Evolutionary conservation across 2,888 invertebrate genomes (phyloP).

Genomic region (Alviniconcha strummeri): DNA sequence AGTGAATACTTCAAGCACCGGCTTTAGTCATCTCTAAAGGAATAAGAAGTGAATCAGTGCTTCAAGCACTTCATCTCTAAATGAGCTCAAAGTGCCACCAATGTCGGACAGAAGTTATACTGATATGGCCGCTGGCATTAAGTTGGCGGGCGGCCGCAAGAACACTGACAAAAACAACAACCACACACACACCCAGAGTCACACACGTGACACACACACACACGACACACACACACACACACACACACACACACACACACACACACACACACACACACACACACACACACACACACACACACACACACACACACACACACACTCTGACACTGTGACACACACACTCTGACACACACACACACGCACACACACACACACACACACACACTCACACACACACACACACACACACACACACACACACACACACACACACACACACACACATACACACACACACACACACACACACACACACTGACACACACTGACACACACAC

Average conservation of each 20-base stretch:
- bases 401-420: conserved; percentile 4
- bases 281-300: background rate
- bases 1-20: no score
- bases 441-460: background rate
- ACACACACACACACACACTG: background rate
- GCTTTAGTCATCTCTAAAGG: no score
- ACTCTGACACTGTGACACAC: background rate
- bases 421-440: conserved; percentile 10
- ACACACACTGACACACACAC: background rate
- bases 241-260: conserved; percentile 10
- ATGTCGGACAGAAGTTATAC: no score
- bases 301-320: conserved; percentile 4
- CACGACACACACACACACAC: conserved; percentile 2
- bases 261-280: background rate
- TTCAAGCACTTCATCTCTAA: no score
- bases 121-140: background rate
- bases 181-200: background rate
- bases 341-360: conserved; percentile 1
- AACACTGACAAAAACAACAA: background rate
- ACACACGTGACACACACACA: background rate
- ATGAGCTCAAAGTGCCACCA: no score
- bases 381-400: background rate
- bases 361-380: background rate
- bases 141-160: background rate
- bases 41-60: no score